Conservation (phyloP, 2,888 invertebrate species). For the Iselma pallidipennis region DNA sequence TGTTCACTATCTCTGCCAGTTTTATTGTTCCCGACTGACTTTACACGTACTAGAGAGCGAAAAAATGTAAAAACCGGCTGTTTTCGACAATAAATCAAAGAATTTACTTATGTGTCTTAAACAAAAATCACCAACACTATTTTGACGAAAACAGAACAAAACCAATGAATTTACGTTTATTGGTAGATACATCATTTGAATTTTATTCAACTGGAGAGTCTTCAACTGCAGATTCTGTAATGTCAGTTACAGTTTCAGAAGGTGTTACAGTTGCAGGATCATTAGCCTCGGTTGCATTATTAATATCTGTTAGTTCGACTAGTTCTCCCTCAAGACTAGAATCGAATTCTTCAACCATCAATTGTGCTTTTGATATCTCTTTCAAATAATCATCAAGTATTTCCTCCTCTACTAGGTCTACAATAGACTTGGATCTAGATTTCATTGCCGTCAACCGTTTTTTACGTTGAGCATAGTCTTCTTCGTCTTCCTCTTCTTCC, state of each 20-base stretch:
- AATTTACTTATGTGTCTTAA: background rate
- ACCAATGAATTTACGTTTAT: no score
- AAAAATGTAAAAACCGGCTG: background rate
- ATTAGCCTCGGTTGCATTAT: no score
- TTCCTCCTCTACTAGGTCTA: background rate
- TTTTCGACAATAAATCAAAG: background rate
- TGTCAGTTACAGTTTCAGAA: background rate
- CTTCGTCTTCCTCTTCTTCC: slow-evolving; percentile 3
- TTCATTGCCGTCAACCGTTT: background rate
- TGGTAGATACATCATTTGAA: background rate
- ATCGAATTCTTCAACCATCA: background rate
- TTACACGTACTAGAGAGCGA: background rate
- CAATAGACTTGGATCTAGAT: background rate
- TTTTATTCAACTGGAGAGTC: background rate
- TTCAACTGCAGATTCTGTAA: background rate
- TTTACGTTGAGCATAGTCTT: background rate
- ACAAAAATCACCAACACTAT: background rate
- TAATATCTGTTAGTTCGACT: background rate
- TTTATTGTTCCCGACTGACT: background rate
- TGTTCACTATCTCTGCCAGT: background rate
- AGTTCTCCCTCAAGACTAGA: background rate
- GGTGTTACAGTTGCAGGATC: background rate
- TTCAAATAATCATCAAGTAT: background rate
- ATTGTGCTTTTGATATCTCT: background rate
- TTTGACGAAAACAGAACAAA: no score